Evolutionary conservation across 2,888 invertebrate species (phyloP), one percentile per base, ranked within the genome.

Genomic region (Lycophotia porphyrea): DNA sequence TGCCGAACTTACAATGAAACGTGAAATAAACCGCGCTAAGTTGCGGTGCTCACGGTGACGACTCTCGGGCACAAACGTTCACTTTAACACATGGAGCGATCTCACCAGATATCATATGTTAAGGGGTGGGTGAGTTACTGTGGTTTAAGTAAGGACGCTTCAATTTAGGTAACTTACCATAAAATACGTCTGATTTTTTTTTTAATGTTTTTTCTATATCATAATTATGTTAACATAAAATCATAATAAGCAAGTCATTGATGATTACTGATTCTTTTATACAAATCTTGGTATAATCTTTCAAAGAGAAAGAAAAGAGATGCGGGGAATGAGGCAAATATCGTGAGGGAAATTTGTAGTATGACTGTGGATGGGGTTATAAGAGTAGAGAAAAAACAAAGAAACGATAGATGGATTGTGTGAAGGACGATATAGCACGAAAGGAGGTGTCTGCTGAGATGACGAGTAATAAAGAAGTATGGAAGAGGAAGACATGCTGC

Each of bases 21-120:
- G 55, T 78, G 49, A 71, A 86, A 86, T 84, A 86, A 73, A 71
- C 73, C 34, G 34, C 39, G 58, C 44, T 83, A 83, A 86, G 74
- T 83, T 71, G 68, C 8, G 44, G 21, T 74, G 52, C 78, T 82
- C 71, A 58, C 39, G 27, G 66, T 87, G 84, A 84, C 70, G 75
- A 73, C 70, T 76, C 80, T 64, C 73, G 66, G 74, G 63, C 71
- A 42, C 78, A 66, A 77, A 74, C 70, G 81, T 67, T 90, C 89
- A 89, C 89, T 90, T 88, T 88, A 90, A 90, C 90, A 88, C 89
- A 89, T 89, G 89, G 88, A 91, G 85, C 89, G 89, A 92, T 91
- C 88, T 88, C 69, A 87, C 87, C 84, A 88, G 90, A 89, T 90
- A 89, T 92, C 92, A 91, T 92, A 90, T 90, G 90, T 90, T 89